Evolutionary conservation across 2,113 vertebrate species (phyloP), one percentile per base, ranked within the genome.

Genomic region (Eonycteris spelaea): DNA sequence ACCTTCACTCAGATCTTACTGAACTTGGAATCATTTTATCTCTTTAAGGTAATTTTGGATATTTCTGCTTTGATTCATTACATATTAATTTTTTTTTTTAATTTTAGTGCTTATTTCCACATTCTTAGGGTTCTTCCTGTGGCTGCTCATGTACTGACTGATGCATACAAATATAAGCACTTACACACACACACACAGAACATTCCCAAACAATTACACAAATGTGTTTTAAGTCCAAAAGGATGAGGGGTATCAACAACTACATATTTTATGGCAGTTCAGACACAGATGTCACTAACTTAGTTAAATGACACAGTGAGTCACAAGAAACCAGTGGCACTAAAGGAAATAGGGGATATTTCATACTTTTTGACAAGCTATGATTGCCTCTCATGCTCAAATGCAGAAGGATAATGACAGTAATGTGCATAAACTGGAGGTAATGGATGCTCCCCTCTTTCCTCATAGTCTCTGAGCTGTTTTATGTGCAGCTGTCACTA

Each of bases 331-430:
- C 63, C 79, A 45, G 48, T 78, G 53, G n/a, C 33, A 48, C 8
- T 30, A 55, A 75, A 89, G 84, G 74, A 96, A 94, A 92, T n/a
- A 22, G 89, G n/a, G 48, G 30, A 9, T 87, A 73, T 90, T 91
- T 90, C 45, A 55, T 48, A 35, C 24, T 67, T 92, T 92, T 48
- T 88, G 86, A 95, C 92, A 87, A 95, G 70, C 43, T 40, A 0
- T 30, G 71, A 89, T 86, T 74, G 90, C 11, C 35, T 48, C 59
- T 90, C 53, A 61, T 16, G 63, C 26, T 86, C 70, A 94, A 2
- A 84, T 79, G 30, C 70, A 84, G 78, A 74, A 91, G 53, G 68
- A 55, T 38, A 79, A 95, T 71, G 88, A 21, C 33, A 45, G 6
- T 18, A 43, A 90, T 57, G 65, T 48, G 65, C 22, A 35, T 48